Evolutionary conservation across 1,140 invertebrate genomes (phyloP), one percentile per base, ranked within the genome.

Genomic region (Plectrocnemia conspersa): DNA sequence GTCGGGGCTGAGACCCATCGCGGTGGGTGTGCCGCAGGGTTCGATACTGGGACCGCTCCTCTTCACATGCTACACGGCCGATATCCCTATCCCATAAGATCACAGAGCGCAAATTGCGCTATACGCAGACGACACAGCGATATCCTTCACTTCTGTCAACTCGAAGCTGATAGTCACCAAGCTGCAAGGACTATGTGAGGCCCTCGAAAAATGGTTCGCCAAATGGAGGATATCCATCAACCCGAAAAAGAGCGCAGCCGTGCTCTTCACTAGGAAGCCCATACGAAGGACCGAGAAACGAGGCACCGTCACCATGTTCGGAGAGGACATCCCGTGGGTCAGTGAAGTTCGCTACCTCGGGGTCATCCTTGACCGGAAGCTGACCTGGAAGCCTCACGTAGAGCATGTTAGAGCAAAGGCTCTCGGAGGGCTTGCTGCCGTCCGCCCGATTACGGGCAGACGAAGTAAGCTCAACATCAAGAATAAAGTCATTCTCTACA

Each of bases 81-180:
- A 70, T 24, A 59, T 68, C 2, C 61, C 64, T 7, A 55, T 32
- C 25, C 33, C 13, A 2, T 7, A n/a, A 7, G 6, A 29, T 7
- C 2, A 42, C 2, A 58, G 59, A 10, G 46, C 42, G 0, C 18
- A 53, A 32, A 27, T 63, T 6, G 61, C 54, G 0, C 21, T 58
- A 7, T 67, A 63, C 47, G 64, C 66, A 5, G 65, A 68, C 25
- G 65, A 68, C 33, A 65, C 62, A 0, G 65, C 62, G 2, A 7
- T 11, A 61, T 1, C 56, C 3, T 5, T 11, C 45, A 6, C 10
- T 5, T 22, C 23, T 15, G 7, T 7, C 3, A 11, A 32, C 10
- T 9, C 45, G 6, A 29, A 29, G 27, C 7, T 29, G 6, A 29
- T 29, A 7, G n/a, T n/a, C 27, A 29, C 7, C 7, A n/a, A 6